Percentiles rank a stretch among this genome's conserved stretches.
Evolutionary conservation across 2,797 vertebrate species (phyloP).

Genomic region (Pelodytes ibericus): DNA sequence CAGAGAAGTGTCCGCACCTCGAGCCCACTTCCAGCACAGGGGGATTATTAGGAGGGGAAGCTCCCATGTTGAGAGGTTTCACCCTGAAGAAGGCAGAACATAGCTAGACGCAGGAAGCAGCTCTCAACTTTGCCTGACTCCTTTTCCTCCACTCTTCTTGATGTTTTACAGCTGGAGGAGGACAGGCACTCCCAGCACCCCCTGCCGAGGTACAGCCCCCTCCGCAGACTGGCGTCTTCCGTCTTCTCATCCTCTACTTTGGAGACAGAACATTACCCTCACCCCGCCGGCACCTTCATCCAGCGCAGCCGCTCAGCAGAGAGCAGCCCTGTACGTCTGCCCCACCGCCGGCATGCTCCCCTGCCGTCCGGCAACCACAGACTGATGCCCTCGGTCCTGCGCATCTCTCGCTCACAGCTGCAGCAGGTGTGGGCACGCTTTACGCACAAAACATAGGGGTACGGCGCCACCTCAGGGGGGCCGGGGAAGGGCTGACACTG

Average conservation of each 20-base stretch:
- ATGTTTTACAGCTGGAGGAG: constrained; percentile 95
- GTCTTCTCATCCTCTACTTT: constrained; percentile 98
- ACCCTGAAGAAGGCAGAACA: constrained; percentile 68
- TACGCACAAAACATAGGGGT: constrained; percentile 91
- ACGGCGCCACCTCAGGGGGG: constrained; percentile 55
- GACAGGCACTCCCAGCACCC: constrained; percentile 90
- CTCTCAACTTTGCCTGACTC: constrained; percentile 82
- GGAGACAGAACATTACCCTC: constrained; percentile 98
- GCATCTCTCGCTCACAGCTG: constrained; percentile 89
- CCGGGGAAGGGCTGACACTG: constrained; percentile 10
- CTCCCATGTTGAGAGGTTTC: constrained; percentile 29
- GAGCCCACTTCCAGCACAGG: constrained; percentile 23
- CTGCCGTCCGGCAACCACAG: constrained; percentile 88
- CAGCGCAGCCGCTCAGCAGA: constrained; percentile 98
- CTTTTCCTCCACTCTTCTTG: constrained; percentile 90
- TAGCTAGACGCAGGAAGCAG: constrained; percentile 59
- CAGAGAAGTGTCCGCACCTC: constrained; percentile 2
- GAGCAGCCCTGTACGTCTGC: constrained; percentile 93
- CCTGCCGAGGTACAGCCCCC: constrained; percentile 93
- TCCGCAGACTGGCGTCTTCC: constrained; percentile 97
- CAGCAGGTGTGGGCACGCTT: constrained; percentile 97
- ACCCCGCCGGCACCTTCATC: constrained; percentile 88
- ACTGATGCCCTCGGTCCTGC: constrained; percentile 93
- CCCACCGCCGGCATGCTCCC: constrained; percentile 84
- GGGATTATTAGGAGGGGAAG: constrained; percentile 8